A percentile compares a stretch with the other conserved stretches of the same genome.
Conservation (phyloP, 2,888 invertebrate genomes). For the Anarsia innoxiella region DNA sequence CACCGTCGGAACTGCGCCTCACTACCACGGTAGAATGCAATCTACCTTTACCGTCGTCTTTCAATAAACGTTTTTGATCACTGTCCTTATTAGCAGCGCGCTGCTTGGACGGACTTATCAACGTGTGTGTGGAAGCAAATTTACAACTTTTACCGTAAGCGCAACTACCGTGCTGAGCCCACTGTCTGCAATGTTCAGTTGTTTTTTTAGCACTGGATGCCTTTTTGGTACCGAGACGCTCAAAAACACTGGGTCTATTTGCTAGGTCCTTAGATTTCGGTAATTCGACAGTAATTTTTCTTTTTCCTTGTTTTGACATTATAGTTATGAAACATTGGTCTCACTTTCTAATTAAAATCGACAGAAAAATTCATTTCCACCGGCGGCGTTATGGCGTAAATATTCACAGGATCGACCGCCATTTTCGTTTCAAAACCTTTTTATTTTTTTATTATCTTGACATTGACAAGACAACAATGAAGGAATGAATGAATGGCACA, state of each 20-base stretch:
- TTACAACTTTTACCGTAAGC: slow-evolving; percentile 86
- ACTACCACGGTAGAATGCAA: slow-evolving; percentile 79
- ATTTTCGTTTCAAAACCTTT: slow-evolving; percentile 10
- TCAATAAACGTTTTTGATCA: slow-evolving; percentile 65
- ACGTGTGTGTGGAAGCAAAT: slow-evolving; percentile 82
- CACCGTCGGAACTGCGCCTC: slow-evolving; percentile 77
- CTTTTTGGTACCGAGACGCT: slow-evolving; percentile 86
- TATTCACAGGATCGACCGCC: slow-evolving; percentile 13
- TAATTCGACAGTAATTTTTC: slow-evolving; percentile 85
- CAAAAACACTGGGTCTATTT: slow-evolving; percentile 86
- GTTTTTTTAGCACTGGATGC: slow-evolving; percentile 71
- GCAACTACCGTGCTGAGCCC: slow-evolving; percentile 85
- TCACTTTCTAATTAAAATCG: slow-evolving; percentile 41
- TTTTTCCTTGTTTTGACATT: slow-evolving; percentile 80
- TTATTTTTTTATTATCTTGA: too few relatives aligned
- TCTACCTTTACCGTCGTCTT: slow-evolving; percentile 79
- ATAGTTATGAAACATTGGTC: slow-evolving; percentile 67
- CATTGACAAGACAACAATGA: too few relatives aligned
- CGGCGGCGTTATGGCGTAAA: slow-evolving; percentile 24
- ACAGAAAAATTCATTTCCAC: slow-evolving; percentile 32
- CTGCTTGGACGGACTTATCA: slow-evolving; percentile 85
- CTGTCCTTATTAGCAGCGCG: slow-evolving; percentile 79
- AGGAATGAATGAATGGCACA: too few relatives aligned
- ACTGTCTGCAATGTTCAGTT: slow-evolving; percentile 83
- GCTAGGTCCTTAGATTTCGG: slow-evolving; percentile 80